Percentiles rank a stretch among this genome's conserved stretches.
These are phyloP conservation scores for Cryptophagus acutangulus DNA, from an alignment of 2,888 invertebrate genomes.

Conservation along the genomic window DNA sequence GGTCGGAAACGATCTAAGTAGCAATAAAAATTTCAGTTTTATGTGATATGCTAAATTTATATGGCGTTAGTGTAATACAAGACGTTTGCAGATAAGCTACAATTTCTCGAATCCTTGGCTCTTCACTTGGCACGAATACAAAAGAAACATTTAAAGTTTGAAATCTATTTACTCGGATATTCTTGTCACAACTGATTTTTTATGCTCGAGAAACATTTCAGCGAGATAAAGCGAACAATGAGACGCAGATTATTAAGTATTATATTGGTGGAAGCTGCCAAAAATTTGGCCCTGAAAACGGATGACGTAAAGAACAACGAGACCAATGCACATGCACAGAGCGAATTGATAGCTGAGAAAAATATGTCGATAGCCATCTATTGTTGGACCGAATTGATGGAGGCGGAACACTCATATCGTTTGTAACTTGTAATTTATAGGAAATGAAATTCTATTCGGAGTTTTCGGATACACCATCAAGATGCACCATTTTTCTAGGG, in stretches of 20 bases:
- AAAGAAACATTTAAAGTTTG: slow-evolving; percentile 39
- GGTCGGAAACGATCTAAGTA: too few relatives aligned
- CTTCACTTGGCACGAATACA: slow-evolving; percentile 35
- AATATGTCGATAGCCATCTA: slow-evolving; percentile 30
- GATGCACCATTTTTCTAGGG: too few relatives aligned
- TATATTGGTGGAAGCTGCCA: slow-evolving; percentile 35
- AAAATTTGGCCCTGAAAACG: too few relatives aligned
- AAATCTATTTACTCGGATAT: slow-evolving; percentile 41
- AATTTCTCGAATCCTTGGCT: slow-evolving; percentile 23
- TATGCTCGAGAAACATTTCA: slow-evolving; percentile 34
- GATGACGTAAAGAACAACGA: slow-evolving; percentile 35
- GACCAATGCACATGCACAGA: slow-evolving; percentile 14
- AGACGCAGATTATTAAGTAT: slow-evolving; percentile 37
- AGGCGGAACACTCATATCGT: slow-evolving; percentile 29
- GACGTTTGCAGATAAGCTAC: slow-evolving; percentile 10
- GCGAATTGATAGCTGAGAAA: slow-evolving; percentile 33
- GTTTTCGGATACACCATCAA: slow-evolving; percentile 28
- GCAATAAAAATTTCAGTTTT: slow-evolving; percentile 1
- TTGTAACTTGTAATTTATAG: slow-evolving; percentile 31
- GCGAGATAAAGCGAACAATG: slow-evolving; percentile 36
- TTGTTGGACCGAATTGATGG: slow-evolving; percentile 31
- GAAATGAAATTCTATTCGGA: slow-evolving; percentile 30
- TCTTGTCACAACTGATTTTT: slow-evolving; percentile 40
- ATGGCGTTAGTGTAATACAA: slow-evolving; percentile 6
- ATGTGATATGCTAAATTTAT: slow-evolving; percentile 1